Base-by-base conservation (phyloP, 2,797 vertebrate species). In the Hafferia zeledoni region DNA sequence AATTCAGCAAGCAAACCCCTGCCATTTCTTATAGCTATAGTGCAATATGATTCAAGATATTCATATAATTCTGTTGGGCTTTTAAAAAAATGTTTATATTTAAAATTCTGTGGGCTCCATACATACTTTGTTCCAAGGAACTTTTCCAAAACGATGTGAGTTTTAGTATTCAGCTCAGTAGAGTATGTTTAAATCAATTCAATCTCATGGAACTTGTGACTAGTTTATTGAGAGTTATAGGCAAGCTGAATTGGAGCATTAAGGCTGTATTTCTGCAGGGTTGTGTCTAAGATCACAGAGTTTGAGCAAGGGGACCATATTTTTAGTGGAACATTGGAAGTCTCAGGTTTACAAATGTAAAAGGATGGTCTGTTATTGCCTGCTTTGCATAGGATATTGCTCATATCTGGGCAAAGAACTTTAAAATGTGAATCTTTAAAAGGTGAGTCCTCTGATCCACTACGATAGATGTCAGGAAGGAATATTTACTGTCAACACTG, bases 231-330 rank as follows among this genome's bases (percentile, higher is more conserved):
- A 5, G 69, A 64, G 13, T 55, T 50, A 82, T 55, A 43, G 57
- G 17, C n/a, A 76, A 61, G 17, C 43, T 79, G 59, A 47, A 30
- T 18, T 47, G 35, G 24, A 69, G 25, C 28, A 24, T 63, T 44
- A 35, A 37, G 44, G 19, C 4, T 35, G 3, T 41, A 41, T 46
- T 86, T 90, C 33, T 90, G 43, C 50, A 53, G 47, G 15, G 31
- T 18, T 77, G n/a, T 39, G 27, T 64, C 44, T 24, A 16, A 63
- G 61, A 71, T 19, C 43, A 53, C 10, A 2, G 2, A 50, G 37
- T 63, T 17, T 59, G 81, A 56, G n/a, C 10, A 74, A 75, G 30
- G 17, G 23, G 22, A 37, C 12, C 0, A 1, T 3, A 0, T 15
- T 37, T 70, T 59, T 41, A 33, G 17, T 25, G 33, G 22, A 81